Conservation (phyloP, 2,797 vertebrate genomes). For the Zalophus californianus region DNA sequence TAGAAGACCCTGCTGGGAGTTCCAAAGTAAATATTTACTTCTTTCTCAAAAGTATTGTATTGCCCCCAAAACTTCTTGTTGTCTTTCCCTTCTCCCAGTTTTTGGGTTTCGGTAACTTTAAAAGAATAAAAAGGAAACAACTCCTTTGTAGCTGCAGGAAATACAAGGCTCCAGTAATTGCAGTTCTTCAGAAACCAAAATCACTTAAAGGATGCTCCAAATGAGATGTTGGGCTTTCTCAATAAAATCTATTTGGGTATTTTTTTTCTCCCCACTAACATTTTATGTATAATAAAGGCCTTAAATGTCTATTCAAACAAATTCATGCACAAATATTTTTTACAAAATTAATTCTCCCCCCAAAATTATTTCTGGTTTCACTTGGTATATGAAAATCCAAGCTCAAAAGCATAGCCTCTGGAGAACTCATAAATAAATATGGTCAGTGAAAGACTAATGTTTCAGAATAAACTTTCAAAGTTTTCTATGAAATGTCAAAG, state of each 20-base stretch:
- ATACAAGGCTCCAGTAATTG: neutral
- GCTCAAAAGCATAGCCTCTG: neutral
- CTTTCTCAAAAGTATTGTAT: neutral
- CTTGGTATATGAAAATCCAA: conserved; percentile 43
- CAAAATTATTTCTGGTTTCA: conserved; percentile 47
- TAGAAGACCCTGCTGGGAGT: neutral
- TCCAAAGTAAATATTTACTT: conserved; percentile 35
- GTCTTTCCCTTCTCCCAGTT: neutral
- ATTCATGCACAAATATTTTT: conserved; percentile 24
- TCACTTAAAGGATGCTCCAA: conserved; percentile 30
- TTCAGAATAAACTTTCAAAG: conserved; percentile 2
- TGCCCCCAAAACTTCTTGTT: neutral
- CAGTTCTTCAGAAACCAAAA: conserved; percentile 38
- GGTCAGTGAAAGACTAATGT: neutral
- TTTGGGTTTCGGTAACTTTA: conserved; percentile 46
- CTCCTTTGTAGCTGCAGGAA: neutral
- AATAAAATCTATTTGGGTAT: conserved; percentile 12
- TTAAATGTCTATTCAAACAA: conserved; percentile 34
- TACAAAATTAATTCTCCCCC: conserved; percentile 23
- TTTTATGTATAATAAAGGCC: neutral
- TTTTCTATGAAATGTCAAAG: conserved; percentile 42
- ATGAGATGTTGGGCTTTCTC: neutral
- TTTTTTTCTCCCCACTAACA: neutral
- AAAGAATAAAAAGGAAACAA: neutral
- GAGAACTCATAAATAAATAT: conserved; percentile 20